A percentile compares a stretch with the other conserved stretches of the same genome.
phyloP scores from a whole-genome alignment of 2,113 vertebrate species.

The Gallinago media region DNA sequence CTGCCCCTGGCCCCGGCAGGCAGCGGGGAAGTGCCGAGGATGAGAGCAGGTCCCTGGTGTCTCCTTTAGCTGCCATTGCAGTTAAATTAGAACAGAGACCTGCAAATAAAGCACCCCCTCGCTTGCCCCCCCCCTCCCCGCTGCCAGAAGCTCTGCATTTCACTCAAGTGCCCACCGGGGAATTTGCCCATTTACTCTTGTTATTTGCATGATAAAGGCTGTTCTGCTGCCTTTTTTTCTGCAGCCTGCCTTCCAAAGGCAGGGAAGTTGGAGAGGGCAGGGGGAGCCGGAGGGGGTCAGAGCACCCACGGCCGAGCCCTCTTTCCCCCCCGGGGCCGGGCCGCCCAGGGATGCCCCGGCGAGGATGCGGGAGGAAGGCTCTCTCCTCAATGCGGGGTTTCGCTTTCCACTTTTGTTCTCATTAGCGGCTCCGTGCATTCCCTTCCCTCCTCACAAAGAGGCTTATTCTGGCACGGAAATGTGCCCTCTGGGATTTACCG shows the following conservation, averaged over 20 bases:
- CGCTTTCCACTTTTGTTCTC: conserved; percentile 19
- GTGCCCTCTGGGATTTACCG: conserved; percentile 21
- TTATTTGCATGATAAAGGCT: conserved; percentile 95
- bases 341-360: background rate
- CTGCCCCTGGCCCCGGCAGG: conserved; percentile 60
- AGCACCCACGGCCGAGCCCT: background rate
- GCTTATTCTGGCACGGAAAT: conserved; percentile 31
- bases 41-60: conserved; percentile 83
- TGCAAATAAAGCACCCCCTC: conserved; percentile 78
- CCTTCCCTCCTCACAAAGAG: conserved; percentile 34
- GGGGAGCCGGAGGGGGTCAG: background rate
- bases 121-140: background rate
- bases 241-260: conserved; percentile 37
- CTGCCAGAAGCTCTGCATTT: conserved; percentile 82
- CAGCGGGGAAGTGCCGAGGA: conserved; percentile 73
- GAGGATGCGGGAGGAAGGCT: background rate
- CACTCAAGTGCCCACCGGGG: conserved; percentile 85
- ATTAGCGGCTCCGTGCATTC: conserved; percentile 17
- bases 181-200: conserved; percentile 89
- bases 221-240: conserved; percentile 52
- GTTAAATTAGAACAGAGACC: conserved; percentile 90
- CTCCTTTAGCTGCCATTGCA: conserved; percentile 86
- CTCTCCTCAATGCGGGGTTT: background rate
- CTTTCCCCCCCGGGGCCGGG: background rate
- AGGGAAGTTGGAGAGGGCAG: background rate